Conservation (phyloP, 2,797 vertebrate species). For the Gadopsis marmoratus region DNA sequence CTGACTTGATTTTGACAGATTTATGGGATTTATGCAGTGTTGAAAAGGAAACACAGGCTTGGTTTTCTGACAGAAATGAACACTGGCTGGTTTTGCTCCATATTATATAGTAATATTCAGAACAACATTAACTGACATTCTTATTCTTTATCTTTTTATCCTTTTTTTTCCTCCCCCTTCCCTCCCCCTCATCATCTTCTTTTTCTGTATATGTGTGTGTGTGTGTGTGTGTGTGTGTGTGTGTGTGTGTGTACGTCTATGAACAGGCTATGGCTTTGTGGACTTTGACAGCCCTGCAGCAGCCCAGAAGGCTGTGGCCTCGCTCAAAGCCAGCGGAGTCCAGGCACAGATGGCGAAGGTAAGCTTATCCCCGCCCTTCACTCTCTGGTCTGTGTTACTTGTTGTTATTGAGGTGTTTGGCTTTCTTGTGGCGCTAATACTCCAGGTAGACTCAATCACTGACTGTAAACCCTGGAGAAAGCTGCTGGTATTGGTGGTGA, state of each 20-base stretch:
- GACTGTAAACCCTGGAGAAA: slow-evolving; percentile 20
- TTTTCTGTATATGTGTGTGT: slow-evolving; percentile 26
- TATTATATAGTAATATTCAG: slow-evolving; percentile 3
- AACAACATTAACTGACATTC: slow-evolving; percentile 8
- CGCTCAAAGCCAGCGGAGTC: slow-evolving; percentile 97
- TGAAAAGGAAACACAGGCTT: slow-evolving; percentile 32
- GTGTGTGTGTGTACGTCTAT: slow-evolving; percentile 38
- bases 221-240: slow-evolving; percentile 7
- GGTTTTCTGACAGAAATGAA: slow-evolving; percentile 39
- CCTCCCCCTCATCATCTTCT: neutral
- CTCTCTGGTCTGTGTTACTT: slow-evolving; percentile 19
- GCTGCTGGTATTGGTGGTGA: neutral
- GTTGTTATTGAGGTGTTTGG: slow-evolving; percentile 50
- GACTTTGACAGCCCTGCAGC: slow-evolving; percentile 98
- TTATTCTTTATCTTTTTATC: neutral
- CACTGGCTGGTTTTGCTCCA: slow-evolving; percentile 17
- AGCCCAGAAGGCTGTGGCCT: slow-evolving; percentile 98
- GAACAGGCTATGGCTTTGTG: slow-evolving; percentile 96
- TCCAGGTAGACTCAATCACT: slow-evolving; percentile 21
- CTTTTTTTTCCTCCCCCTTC: neutral
- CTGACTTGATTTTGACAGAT: slow-evolving; percentile 61
- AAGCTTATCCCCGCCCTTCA: slow-evolving; percentile 65
- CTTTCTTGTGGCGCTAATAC: neutral
- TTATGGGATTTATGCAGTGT: slow-evolving; percentile 51
- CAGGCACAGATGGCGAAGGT: slow-evolving; percentile 99